A percentile compares a stretch with the other conserved stretches of the same genome.
phyloP scores from a whole-genome alignment of 2,797 vertebrate genomes.

The Vultur gryphus region DNA sequence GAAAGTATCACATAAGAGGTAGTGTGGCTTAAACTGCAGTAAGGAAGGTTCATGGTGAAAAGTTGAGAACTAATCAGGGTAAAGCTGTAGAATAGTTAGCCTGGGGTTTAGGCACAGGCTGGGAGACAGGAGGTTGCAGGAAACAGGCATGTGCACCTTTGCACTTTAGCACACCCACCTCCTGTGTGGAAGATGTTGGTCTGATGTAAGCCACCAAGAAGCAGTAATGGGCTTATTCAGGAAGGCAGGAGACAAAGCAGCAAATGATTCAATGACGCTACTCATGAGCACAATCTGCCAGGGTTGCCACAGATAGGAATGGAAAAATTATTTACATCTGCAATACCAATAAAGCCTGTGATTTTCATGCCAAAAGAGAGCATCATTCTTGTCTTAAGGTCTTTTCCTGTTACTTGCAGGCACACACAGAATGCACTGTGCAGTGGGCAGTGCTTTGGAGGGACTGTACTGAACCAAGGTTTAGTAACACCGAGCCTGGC shows the following conservation, averaged over 20 bases:
- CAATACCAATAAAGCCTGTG: background rate
- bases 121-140: background rate
- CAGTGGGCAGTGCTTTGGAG: background rate
- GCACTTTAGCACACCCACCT: background rate
- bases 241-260: background rate
- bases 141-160: background rate
- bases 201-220: background rate
- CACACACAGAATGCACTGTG: background rate
- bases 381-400: background rate
- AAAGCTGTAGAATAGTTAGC: background rate
- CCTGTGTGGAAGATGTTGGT: background rate
- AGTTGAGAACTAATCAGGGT: background rate
- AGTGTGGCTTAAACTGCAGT: background rate
- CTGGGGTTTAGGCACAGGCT: background rate
- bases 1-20: background rate
- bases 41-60: background rate
- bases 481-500: background rate
- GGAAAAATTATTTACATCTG: background rate
- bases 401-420: background rate
- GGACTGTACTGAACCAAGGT: background rate
- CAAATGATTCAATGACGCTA: rapidly evolving
- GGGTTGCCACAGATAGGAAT: background rate
- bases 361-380: background rate
- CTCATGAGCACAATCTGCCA: background rate
- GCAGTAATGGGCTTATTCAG: background rate